Percentiles rank a stretch among this genome's conserved stretches.
Conservation (phyloP, 2,113 vertebrate species). For the Xiphophorus hellerii region DNA sequence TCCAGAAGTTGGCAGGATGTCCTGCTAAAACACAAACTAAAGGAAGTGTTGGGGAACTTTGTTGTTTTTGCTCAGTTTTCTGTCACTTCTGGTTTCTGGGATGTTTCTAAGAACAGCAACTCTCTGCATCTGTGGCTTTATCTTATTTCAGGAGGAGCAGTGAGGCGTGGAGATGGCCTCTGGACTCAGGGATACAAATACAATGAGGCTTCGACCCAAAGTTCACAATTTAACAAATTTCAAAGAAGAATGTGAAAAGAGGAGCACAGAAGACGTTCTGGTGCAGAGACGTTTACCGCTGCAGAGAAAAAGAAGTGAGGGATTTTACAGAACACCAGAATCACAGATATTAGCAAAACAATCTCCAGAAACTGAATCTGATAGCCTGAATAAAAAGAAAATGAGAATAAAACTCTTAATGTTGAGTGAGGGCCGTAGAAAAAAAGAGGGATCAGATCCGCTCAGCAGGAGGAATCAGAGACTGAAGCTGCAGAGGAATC, state of each 20-base stretch:
- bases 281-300: conserved; percentile 25
- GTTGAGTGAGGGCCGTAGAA: conserved; percentile 11
- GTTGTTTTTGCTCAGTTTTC: not conserved
- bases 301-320: not conserved
- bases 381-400: not conserved
- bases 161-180: conserved; percentile 7
- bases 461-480: conserved; percentile 20
- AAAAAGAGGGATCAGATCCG: conserved; percentile 12
- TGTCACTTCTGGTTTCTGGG: not conserved
- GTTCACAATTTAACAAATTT: conserved; percentile 6
- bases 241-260: not conserved
- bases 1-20: not conserved
- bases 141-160: not conserved
- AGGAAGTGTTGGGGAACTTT: not conserved
- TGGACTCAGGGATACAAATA: conserved; percentile 7
- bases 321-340: not conserved
- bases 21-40: not conserved
- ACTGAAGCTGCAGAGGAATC: not conserved
- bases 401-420: conserved; percentile 3
- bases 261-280: conserved; percentile 2
- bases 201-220: conserved; percentile 2
- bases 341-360: not conserved
- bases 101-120: not conserved
- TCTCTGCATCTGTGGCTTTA: not conserved
- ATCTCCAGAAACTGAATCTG: conserved; percentile 12